These are phyloP conservation scores for Apteryx mantelli DNA, from an alignment of 2,113 vertebrate genomes.

Conservation along the genomic window DNA sequence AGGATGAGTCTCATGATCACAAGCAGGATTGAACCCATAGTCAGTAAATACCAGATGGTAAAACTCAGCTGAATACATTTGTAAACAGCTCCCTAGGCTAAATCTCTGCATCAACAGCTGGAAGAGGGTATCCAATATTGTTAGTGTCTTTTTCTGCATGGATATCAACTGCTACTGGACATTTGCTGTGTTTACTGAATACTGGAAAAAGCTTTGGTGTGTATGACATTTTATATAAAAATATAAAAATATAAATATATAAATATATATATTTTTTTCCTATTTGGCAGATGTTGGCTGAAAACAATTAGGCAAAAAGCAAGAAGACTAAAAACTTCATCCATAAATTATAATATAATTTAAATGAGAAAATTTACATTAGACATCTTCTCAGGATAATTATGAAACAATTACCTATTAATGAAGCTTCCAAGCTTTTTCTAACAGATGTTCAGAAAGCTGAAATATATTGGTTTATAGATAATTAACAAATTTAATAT, in stretches of 20 bases:
- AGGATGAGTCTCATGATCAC: neutral
- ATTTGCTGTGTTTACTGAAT: conserved; percentile 38
- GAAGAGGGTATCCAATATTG: conserved; percentile 25
- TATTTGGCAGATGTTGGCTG: conserved; percentile 51
- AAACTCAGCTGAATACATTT: conserved; percentile 18
- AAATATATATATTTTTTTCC: neutral
- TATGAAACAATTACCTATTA: conserved; percentile 64
- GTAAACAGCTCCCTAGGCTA: conserved; percentile 32
- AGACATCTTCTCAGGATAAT: conserved; percentile 50
- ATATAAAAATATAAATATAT: too few species aligned
- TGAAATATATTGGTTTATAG: conserved; percentile 58
- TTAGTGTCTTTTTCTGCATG: conserved; percentile 27
- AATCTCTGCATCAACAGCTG: conserved; percentile 60
- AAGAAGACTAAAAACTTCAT: conserved; percentile 52
- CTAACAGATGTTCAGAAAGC: conserved; percentile 68
- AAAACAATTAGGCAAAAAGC: conserved; percentile 46
- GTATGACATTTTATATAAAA: neutral
- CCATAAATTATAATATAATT: conserved; percentile 43
- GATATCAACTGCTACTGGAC: conserved; percentile 35
- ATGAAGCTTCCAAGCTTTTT: conserved; percentile 49
- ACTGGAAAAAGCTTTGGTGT: neutral
- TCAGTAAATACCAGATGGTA: conserved; percentile 58
- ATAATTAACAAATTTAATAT: conserved; percentile 66
- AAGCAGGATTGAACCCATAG: neutral
- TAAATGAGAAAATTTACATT: conserved; percentile 53